phyloP scores from a whole-genome alignment of 2,113 vertebrate species.

The Bos indicus region DNA sequence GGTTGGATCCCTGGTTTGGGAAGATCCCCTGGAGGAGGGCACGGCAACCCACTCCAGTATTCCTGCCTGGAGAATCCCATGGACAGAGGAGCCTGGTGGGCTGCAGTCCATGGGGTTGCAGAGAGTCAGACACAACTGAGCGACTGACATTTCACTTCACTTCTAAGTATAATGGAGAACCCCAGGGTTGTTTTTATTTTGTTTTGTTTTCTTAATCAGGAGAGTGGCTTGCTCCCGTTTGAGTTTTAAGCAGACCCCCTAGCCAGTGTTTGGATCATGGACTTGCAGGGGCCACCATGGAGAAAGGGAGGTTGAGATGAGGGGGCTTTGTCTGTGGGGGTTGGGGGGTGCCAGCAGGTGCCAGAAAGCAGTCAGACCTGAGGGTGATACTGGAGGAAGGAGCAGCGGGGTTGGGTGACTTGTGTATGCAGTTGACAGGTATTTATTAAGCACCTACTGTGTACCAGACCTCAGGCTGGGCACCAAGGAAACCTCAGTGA shows the following conservation, averaged over 20 bases:
- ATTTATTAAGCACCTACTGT: not conserved
- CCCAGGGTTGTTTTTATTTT: not conserved
- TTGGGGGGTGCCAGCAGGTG: not conserved
- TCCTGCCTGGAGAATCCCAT: not conserved
- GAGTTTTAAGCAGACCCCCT: not conserved
- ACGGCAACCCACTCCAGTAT: not conserved
- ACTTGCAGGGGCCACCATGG: fast-evolving
- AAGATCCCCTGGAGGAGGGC: not conserved
- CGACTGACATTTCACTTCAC: not conserved
- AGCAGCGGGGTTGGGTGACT: fast-evolving
- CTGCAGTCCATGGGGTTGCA: not conserved
- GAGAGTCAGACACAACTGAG: not conserved
- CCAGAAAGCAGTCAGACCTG: not conserved
- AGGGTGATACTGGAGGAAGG: no score
- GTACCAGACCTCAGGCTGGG: no score
- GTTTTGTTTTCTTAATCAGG: not conserved
- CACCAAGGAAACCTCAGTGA: not conserved
- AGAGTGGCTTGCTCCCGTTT: not conserved
- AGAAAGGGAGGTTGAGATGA: not conserved
- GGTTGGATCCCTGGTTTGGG: not conserved
- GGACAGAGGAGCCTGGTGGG: not conserved
- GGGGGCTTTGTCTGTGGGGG: not conserved
- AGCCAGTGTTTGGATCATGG: no score
- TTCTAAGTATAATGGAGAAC: fast-evolving
- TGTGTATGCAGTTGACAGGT: no score